These are phyloP conservation scores for Vanacampus margaritifer DNA, from an alignment of 2,113 vertebrate genomes.

Conservation along the genomic window DNA sequence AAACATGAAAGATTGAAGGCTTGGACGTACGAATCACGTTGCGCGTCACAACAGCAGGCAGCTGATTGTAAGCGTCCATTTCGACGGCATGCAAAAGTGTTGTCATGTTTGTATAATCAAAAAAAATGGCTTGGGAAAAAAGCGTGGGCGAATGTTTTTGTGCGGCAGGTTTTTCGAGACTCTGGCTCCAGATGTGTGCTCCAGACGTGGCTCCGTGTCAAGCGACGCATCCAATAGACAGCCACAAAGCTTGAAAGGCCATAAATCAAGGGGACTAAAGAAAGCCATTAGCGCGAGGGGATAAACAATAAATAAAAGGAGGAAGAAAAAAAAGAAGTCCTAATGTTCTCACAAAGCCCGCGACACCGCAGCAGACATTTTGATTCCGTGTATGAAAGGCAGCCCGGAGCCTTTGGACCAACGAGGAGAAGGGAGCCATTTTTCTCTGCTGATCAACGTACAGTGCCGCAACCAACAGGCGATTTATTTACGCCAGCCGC, in stretches of 20 bases:
- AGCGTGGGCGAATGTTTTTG: constrained; percentile 25
- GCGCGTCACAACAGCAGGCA: no score
- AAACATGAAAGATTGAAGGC: no score
- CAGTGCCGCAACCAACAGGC: constrained; percentile 40
- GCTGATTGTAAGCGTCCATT: no score
- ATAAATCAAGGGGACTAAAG: constrained; percentile 67
- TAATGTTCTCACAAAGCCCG: constrained; percentile 74
- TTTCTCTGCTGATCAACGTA: constrained; percentile 63
- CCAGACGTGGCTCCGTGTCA: constrained; percentile 65
- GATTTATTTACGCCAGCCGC: constrained; percentile 55
- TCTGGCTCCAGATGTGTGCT: constrained; percentile 27
- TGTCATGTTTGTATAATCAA: no score
- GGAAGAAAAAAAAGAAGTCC: constrained; percentile 72
- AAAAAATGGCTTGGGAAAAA: constrained; percentile 9
- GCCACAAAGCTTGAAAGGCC: constrained; percentile 62
- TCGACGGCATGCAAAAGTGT: no score
- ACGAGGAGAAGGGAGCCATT: constrained; percentile 59
- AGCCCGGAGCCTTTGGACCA: constrained; percentile 51
- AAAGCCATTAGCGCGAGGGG: constrained; percentile 71
- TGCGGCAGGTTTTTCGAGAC: constrained; percentile 21
- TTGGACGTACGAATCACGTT: no score
- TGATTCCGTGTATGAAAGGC: constrained; percentile 68
- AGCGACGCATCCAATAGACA: constrained; percentile 65
- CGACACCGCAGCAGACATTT: constrained; percentile 65
- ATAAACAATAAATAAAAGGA: constrained; percentile 59